These are phyloP conservation scores for Oncorhynchus masou DNA, from an alignment of 2,113 vertebrate species.

Conservation along the genomic window DNA sequence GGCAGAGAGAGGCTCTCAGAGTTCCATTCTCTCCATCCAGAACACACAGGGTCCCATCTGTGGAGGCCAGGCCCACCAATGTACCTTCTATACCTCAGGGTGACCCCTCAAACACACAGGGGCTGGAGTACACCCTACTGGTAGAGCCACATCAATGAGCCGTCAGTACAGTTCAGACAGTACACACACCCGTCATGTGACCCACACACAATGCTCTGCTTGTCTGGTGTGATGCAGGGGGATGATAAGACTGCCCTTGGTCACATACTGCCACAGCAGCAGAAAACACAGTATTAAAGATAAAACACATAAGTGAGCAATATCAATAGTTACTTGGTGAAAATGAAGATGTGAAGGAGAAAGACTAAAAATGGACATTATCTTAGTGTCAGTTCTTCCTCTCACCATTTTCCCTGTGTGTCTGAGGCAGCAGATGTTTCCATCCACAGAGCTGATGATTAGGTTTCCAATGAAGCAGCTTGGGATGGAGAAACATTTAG, in stretches of 20 bases:
- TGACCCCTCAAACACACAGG: conserved; percentile 77
- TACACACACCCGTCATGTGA: conserved; percentile 88
- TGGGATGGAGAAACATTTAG: conserved; percentile 91
- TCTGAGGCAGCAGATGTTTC: conserved; percentile 81
- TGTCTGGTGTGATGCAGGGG: conserved; percentile 74
- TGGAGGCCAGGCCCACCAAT: conserved; percentile 82
- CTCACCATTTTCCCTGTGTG: conserved; percentile 83
- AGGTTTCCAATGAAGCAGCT: conserved; percentile 67
- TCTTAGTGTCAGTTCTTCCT: not conserved
- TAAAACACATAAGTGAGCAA: not conserved
- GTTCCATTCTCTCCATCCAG: conserved; percentile 78
- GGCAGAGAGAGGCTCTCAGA: conserved; percentile 71
- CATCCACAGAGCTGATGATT: conserved; percentile 88
- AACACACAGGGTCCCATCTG: conserved; percentile 89
- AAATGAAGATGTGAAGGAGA: not conserved
- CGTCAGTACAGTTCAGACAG: conserved; percentile 76
- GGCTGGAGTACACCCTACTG: conserved; percentile 85
- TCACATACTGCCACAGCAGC: conserved; percentile 85
- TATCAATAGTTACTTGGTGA: not conserved
- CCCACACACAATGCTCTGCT: conserved; percentile 82
- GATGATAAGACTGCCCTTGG: conserved; percentile 91
- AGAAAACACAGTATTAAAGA: not conserved
- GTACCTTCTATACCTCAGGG: conserved; percentile 44
- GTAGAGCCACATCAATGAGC: conserved; percentile 84
- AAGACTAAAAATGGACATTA: not conserved